Evolutionary conservation across 2,797 vertebrate genomes (phyloP).

Genomic region (Hyperoplus lanceolatus): DNA sequence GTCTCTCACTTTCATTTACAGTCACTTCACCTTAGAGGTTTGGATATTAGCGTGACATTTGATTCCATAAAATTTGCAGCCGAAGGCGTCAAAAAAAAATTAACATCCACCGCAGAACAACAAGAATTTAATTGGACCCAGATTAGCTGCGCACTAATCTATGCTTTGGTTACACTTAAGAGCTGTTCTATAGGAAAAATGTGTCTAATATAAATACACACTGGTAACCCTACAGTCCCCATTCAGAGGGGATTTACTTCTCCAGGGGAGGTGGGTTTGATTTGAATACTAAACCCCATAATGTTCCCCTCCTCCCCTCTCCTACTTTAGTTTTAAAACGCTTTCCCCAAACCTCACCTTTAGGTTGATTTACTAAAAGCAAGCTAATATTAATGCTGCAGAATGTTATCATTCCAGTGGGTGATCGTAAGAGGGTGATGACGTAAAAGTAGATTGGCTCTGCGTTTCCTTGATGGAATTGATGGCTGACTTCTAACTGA

Average conservation of each 20-base stretch:
- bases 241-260: slow-evolving; percentile 4
- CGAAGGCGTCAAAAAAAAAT: slow-evolving; percentile 9
- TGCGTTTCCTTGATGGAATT: neutral
- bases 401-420: neutral
- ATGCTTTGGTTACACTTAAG: neutral
- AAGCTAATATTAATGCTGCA: neutral
- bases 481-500: neutral
- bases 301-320: slow-evolving; percentile 12
- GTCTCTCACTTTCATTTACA: slow-evolving; percentile 26
- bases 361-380: slow-evolving; percentile 1
- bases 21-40: slow-evolving; percentile 4
- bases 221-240: neutral
- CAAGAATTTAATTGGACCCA: slow-evolving; percentile 21
- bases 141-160: slow-evolving; percentile 16
- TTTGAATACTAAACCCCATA: slow-evolving; percentile 15
- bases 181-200: slow-evolving; percentile 12
- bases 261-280: slow-evolving; percentile 2
- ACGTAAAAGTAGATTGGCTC: neutral
- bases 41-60: slow-evolving; percentile 19
- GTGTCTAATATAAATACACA: slow-evolving; percentile 17
- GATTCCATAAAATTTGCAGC: slow-evolving; percentile 18
- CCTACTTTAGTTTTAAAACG: neutral
- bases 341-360: neutral
- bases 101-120: slow-evolving; percentile 17
- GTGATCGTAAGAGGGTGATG: neutral